Percentiles rank a stretch among this genome's conserved stretches.
Evolutionary conservation across 92 coral and sea anemone genomes (phyloP).

Genomic region (Galaxea fascicularis): DNA sequence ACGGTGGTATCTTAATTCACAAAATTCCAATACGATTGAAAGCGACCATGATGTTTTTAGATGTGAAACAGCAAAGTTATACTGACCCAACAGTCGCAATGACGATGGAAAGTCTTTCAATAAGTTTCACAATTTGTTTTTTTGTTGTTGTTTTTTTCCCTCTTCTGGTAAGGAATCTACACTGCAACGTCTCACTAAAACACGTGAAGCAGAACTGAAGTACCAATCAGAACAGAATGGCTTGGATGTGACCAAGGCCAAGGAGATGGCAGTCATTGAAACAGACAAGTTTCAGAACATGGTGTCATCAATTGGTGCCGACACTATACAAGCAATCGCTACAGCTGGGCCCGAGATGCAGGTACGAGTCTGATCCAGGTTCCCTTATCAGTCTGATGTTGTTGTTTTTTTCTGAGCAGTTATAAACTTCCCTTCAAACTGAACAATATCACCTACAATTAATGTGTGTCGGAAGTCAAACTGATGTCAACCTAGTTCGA

Average conservation of each 20-base stretch:
- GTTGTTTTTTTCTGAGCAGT: too few relatives aligned
- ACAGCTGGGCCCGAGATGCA: conserved; percentile 99
- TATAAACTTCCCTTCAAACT: too few relatives aligned
- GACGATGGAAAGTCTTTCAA: too few relatives aligned
- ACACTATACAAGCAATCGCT: conserved; percentile 97
- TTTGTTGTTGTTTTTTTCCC: not conserved
- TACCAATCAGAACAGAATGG: conserved; percentile 78
- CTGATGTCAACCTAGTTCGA: too few relatives aligned
- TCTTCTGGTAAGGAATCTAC: conserved; percentile 81
- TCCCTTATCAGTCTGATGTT: too few relatives aligned
- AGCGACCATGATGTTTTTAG: too few relatives aligned
- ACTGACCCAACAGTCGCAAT: too few relatives aligned
- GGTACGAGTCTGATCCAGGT: conserved; percentile 45
- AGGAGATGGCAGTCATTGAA: conserved; percentile 86
- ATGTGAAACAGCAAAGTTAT: too few relatives aligned
- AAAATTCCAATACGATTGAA: too few relatives aligned
- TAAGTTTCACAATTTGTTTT: not conserved
- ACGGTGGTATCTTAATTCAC: too few relatives aligned
- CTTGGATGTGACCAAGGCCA: conserved; percentile 82
- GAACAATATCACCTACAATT: too few relatives aligned
- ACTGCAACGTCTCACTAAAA: conserved; percentile 82
- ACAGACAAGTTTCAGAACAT: conserved; percentile 93
- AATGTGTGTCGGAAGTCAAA: too few relatives aligned
- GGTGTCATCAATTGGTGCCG: conserved; percentile 98
- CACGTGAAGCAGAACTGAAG: conserved; percentile 83